Evolutionary conservation across 2,797 vertebrate genomes (phyloP).

Genomic region (Ctenopoma kingsleyae): DNA sequence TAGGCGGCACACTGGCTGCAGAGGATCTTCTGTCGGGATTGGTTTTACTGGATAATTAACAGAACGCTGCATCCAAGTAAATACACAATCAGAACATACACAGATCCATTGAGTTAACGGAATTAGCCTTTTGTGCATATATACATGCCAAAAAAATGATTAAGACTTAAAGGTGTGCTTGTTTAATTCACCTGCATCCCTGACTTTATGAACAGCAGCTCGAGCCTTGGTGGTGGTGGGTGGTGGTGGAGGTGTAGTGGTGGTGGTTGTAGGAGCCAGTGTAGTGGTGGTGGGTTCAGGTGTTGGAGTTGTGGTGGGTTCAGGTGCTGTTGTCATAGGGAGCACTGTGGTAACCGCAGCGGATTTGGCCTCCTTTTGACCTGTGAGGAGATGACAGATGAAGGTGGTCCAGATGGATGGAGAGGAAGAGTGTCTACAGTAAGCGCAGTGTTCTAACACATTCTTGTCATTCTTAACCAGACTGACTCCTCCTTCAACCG

Average conservation of each 20-base stretch:
- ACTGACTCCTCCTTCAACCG: constrained; percentile 50
- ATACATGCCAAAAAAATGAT: constrained; percentile 12
- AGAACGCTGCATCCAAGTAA: constrained; percentile 43
- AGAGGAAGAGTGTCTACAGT: constrained; percentile 62
- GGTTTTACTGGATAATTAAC: constrained; percentile 45
- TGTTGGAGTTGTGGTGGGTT: constrained; percentile 62
- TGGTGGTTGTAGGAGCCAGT: constrained; percentile 57
- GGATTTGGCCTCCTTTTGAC: constrained; percentile 78
- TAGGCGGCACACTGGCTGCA: constrained; percentile 15
- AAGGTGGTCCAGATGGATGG: constrained; percentile 31
- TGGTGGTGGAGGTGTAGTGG: constrained; percentile 45
- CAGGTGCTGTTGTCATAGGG: constrained; percentile 63
- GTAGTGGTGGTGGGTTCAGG: constrained; percentile 69
- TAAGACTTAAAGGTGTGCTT: background rate
- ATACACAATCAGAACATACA: constrained; percentile 52
- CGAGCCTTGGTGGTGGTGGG: constrained; percentile 78
- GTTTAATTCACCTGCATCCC: constrained; percentile 87
- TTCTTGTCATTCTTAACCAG: constrained; percentile 72
- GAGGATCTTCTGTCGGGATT: constrained; percentile 45
- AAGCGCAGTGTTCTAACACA: constrained; percentile 68
- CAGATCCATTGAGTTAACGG: constrained; percentile 37
- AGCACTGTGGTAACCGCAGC: constrained; percentile 43
- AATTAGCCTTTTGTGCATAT: constrained; percentile 14
- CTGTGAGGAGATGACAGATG: constrained; percentile 64
- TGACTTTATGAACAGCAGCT: constrained; percentile 81